Base-by-base conservation (phyloP, 2,113 vertebrate genomes). In the Aythya baeri region DNA sequence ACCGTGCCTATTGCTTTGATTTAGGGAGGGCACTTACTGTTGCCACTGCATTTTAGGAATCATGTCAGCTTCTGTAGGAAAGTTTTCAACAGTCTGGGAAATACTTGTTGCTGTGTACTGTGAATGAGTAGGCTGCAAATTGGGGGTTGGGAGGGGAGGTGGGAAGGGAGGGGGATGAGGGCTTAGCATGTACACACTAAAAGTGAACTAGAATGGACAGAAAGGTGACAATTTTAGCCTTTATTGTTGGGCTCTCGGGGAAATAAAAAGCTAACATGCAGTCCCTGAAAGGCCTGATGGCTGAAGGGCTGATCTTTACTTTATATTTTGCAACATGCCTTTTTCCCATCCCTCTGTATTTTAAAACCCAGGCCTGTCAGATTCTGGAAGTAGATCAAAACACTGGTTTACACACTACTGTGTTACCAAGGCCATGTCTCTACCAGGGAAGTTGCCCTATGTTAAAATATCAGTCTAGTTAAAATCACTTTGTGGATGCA, bases 1-100 rank as follows among this genome's bases (percentile, higher is more conserved):
- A 97, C 94, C n/a, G 97, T 98, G 97, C 98, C 98, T 98, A 97
- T 97, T 98, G 92, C 94, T 97, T 96, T 96, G 67, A 50, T 96
- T 94, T 97, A 94, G 94, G 91, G 95, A 97, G 97, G 93, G 95
- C 96, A 96, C 97, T 97, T 96, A 86, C 92, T 95, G 93, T 96
- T 95, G 96, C 96, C 96, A 97, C 87, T 97, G 96, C 94, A 93
- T 94, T 91, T 94, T 93, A 84, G 96, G 96, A 97, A 96, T 91
- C 96, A 63, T 43, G 57, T 95, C 91, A 79, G 93, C 94, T 96
- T 95, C 93, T 95, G 84, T 95, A 94, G 96, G 83, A 77, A 91
- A 65, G 91, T 87, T 95, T 94, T 93, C 63, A 70, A 34, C 79
- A 32, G 18, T 62, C 73, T 90, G 91, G 76, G 81, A 93, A 88